Conservation (phyloP, 2,797 vertebrate species). For the Gorsachius magnificus region DNA sequence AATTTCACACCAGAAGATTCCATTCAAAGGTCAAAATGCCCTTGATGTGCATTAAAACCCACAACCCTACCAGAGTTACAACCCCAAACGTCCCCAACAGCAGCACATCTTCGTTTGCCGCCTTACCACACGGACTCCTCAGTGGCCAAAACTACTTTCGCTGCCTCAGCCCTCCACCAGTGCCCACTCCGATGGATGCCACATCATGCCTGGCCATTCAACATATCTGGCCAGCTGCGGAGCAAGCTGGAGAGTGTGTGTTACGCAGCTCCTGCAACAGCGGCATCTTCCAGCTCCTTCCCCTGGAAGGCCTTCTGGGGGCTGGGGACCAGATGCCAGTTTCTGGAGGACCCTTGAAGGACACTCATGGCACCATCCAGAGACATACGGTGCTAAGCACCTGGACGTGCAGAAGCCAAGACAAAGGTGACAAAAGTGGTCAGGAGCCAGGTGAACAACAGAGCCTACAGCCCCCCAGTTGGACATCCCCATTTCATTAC, state of each 20-base stretch:
- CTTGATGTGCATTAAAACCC: slow-evolving; percentile 38
- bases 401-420: background rate
- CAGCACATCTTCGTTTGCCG: background rate
- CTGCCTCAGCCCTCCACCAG: background rate
- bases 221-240: background rate
- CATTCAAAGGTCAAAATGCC: slow-evolving; percentile 1
- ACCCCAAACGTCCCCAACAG: background rate
- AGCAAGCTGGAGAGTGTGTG: background rate
- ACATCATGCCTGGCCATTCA: fast-evolving
- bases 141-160: background rate
- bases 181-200: background rate
- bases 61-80: background rate
- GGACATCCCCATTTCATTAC: background rate
- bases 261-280: background rate
- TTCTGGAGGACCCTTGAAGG: background rate
- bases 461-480: background rate
- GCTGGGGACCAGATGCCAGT: background rate
- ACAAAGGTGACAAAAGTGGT: background rate
- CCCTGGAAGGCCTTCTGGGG: background rate
- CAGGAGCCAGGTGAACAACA: background rate
- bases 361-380: background rate
- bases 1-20: slow-evolving; percentile 38
- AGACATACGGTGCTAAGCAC: fast-evolving
- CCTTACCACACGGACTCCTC: background rate
- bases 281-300: background rate